A percentile compares a stretch with the other conserved stretches of the same genome.
Evolutionary conservation across 2,113 vertebrate species (phyloP).

Genomic region (Poeciliopsis occidentalis): DNA sequence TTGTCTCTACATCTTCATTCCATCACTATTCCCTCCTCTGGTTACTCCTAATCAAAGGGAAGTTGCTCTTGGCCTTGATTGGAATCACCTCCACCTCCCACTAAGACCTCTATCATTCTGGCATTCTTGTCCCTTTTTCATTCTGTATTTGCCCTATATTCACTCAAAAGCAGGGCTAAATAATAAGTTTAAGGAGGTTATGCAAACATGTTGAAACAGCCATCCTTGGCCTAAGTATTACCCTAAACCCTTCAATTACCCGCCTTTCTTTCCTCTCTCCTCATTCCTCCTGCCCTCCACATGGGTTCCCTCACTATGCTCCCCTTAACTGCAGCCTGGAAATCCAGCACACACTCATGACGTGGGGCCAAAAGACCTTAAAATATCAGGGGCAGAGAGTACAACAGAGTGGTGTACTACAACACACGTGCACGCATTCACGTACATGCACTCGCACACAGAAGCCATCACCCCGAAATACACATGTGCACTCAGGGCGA

Average conservation of each 20-base stretch:
- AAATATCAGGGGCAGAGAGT: slow-evolving; percentile 74
- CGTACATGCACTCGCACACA: slow-evolving; percentile 18
- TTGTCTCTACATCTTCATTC: slow-evolving; percentile 40
- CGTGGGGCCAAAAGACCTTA: slow-evolving; percentile 65
- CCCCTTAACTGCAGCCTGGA: slow-evolving; percentile 69
- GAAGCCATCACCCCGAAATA: slow-evolving; percentile 51
- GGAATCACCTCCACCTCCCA: slow-evolving; percentile 56
- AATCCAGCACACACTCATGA: slow-evolving; percentile 66
- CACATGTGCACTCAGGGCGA: slow-evolving; percentile 60
- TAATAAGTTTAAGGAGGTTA: slow-evolving; percentile 83
- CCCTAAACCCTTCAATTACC: slow-evolving; percentile 83
- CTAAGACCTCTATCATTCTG: slow-evolving; percentile 56
- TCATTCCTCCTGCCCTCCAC: slow-evolving; percentile 64
- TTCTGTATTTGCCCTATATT: slow-evolving; percentile 65
- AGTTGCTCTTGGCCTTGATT: slow-evolving; percentile 21
- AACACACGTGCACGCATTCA: slow-evolving; percentile 30
- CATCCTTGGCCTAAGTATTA: slow-evolving; percentile 80
- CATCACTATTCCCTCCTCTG: slow-evolving; percentile 25
- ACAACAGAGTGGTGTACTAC: slow-evolving; percentile 50
- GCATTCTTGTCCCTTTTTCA: slow-evolving; percentile 44
- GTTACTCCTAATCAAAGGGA: slow-evolving; percentile 57
- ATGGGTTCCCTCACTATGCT: slow-evolving; percentile 59
- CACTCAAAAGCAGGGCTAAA: slow-evolving; percentile 73
- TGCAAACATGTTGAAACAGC: slow-evolving; percentile 80
- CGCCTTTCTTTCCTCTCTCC: slow-evolving; percentile 75